Conservation (phyloP, 2,113 vertebrate genomes). For the Mirounga angustirostris region DNA sequence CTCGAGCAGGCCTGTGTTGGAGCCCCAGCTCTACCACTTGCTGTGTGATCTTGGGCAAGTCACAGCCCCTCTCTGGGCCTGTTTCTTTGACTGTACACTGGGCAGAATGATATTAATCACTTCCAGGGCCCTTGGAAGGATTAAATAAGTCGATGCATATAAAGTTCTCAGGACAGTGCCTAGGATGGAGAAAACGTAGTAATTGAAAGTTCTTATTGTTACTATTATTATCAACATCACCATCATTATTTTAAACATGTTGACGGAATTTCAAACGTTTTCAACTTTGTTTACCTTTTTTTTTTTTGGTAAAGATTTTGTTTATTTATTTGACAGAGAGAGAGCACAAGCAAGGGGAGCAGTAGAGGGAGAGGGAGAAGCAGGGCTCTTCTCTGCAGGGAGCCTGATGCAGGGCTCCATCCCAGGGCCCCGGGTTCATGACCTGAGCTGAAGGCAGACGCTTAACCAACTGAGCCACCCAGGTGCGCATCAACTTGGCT, state of each 20-base stretch:
- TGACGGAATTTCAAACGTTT: neutral
- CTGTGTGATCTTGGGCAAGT: neutral
- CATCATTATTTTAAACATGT: conserved; percentile 21
- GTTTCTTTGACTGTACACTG: neutral
- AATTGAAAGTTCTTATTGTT: neutral
- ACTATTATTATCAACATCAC: neutral
- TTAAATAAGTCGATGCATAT: neutral
- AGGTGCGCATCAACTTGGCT: neutral
- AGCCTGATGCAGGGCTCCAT: no score
- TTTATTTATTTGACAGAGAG: neutral
- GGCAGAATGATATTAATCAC: neutral
- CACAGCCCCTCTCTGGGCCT: neutral
- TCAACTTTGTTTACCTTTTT: neutral
- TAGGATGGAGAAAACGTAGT: neutral
- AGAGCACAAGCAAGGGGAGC: no score
- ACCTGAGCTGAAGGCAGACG: no score
- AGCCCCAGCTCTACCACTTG: neutral
- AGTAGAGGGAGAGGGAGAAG: no score
- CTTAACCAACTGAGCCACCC: no score
- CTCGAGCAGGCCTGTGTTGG: neutral
- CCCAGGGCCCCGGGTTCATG: no score
- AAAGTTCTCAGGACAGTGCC: neutral
- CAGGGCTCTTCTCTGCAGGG: no score
- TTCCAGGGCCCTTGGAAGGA: neutral
- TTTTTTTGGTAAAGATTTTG: no score